Conservation (phyloP, 2,113 vertebrate species). For the Amphilophus citrinellus region DNA sequence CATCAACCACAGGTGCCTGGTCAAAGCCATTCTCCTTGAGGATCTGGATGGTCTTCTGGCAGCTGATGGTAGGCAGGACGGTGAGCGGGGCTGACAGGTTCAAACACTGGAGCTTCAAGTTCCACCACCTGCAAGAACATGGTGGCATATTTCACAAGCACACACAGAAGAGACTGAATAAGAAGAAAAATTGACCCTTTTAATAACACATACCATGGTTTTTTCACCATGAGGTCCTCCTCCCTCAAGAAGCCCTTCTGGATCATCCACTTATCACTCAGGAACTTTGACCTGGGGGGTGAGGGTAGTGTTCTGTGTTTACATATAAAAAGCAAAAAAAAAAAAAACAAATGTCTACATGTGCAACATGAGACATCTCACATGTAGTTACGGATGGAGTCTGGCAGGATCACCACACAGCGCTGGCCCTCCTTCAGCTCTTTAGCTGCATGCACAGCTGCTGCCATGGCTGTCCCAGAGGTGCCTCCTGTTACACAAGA, state of each 20-base stretch:
- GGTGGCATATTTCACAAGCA: neutral
- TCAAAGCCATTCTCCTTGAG: slow-evolving; percentile 95
- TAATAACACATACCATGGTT: slow-evolving; percentile 86
- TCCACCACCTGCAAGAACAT: slow-evolving; percentile 91
- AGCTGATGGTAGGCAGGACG: slow-evolving; percentile 89
- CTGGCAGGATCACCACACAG: slow-evolving; percentile 94
- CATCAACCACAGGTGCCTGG: slow-evolving; percentile 94
- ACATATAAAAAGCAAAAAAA: neutral
- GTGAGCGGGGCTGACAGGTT: slow-evolving; percentile 91
- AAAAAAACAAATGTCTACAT: neutral
- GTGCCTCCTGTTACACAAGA: slow-evolving; percentile 87
- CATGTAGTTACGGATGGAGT: slow-evolving; percentile 99
- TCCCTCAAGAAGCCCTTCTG: slow-evolving; percentile 94
- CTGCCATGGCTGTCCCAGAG: slow-evolving; percentile 89
- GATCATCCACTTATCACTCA: slow-evolving; percentile 97
- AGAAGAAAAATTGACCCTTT: neutral
- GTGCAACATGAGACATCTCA: slow-evolving; percentile 73
- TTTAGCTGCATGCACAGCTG: slow-evolving; percentile 87
- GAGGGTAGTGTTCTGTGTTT: neutral
- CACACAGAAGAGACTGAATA: neutral
- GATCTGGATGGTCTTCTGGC: slow-evolving; percentile 91
- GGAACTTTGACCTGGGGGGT: slow-evolving; percentile 91
- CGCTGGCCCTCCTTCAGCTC: slow-evolving; percentile 92
- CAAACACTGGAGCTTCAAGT: slow-evolving; percentile 88
- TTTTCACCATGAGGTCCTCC: slow-evolving; percentile 85